phyloP scores from a whole-genome alignment of 1,140 invertebrate genomes.

The Rhizoglyphus robini region DNA sequence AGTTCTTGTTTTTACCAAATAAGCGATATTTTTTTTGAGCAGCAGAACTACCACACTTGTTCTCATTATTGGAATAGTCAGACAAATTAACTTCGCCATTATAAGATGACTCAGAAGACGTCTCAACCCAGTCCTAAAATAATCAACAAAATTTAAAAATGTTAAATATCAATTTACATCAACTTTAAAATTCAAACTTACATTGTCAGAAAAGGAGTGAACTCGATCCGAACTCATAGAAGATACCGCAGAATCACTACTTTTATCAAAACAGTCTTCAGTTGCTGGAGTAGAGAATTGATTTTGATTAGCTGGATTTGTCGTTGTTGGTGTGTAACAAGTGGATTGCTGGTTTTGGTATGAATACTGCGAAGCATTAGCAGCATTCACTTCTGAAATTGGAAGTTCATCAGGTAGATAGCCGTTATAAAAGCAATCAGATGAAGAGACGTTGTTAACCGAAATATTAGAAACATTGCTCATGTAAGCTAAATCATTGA shows the following conservation, averaged over 20 bases:
- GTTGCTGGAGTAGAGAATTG: background rate
- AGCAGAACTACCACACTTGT: background rate
- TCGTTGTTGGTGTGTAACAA: background rate
- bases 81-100: conserved; percentile 20
- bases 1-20: conserved; percentile 18
- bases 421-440: conserved; percentile 22
- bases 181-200: conserved; percentile 13
- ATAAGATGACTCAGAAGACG: conserved; percentile 62
- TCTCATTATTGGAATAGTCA: background rate
- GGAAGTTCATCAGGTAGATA: conserved; percentile 23
- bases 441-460: background rate
- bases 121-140: conserved; percentile 60
- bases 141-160: conserved; percentile 14
- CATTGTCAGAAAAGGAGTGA: conserved; percentile 62
- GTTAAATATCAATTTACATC: background rate
- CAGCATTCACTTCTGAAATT: no score
- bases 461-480: conserved; percentile 15
- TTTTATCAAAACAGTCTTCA: conserved; percentile 57
- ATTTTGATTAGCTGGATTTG: background rate
- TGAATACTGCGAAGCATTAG: no score
- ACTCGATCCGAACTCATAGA: conserved; percentile 71
- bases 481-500: conserved; percentile 20
- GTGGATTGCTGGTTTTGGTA: background rate
- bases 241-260: conserved; percentile 70
- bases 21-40: conserved; percentile 23